Conservation (phyloP, 2,113 vertebrate species). For the Onychostruthus taczanowskii region DNA sequence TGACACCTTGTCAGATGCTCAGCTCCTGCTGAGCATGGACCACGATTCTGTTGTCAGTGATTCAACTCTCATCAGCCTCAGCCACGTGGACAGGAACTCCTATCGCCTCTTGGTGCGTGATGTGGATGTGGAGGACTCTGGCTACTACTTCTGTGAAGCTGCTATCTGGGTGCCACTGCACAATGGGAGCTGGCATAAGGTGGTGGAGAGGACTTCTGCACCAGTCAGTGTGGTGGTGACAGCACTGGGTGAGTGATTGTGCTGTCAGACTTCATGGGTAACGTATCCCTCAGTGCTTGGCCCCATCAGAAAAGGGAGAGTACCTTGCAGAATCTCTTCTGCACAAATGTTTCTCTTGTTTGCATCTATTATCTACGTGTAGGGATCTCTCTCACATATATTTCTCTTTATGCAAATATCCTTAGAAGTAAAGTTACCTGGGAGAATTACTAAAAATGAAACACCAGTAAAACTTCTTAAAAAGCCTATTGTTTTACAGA, state of each 20-base stretch:
- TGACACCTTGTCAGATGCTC: constrained; percentile 44
- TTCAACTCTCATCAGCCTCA: constrained; percentile 68
- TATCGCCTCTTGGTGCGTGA: constrained; percentile 74
- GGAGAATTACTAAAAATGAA: not conserved
- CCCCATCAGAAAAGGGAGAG: not conserved
- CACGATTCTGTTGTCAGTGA: constrained; percentile 66
- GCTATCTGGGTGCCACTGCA: constrained; percentile 72
- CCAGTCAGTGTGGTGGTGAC: constrained; percentile 66
- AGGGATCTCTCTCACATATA: not conserved
- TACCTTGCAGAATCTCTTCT: not conserved
- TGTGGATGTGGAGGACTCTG: constrained; percentile 65
- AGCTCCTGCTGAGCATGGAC: constrained; percentile 67
- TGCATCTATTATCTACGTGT: not conserved
- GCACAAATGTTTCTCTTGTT: not conserved
- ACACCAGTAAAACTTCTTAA: not conserved
- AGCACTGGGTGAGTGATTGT: constrained; percentile 67
- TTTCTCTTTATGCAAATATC: not conserved
- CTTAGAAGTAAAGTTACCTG: not conserved
- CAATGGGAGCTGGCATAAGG: constrained; percentile 77
- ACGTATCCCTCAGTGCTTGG: not conserved
- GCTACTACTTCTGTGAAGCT: constrained; percentile 79
- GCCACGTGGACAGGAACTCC: constrained; percentile 62
- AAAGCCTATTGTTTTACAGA: not conserved
- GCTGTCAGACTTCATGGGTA: not conserved
- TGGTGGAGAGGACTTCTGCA: constrained; percentile 70